Conservation (phyloP, 2,888 invertebrate species). For the Pyralis farinalis region DNA sequence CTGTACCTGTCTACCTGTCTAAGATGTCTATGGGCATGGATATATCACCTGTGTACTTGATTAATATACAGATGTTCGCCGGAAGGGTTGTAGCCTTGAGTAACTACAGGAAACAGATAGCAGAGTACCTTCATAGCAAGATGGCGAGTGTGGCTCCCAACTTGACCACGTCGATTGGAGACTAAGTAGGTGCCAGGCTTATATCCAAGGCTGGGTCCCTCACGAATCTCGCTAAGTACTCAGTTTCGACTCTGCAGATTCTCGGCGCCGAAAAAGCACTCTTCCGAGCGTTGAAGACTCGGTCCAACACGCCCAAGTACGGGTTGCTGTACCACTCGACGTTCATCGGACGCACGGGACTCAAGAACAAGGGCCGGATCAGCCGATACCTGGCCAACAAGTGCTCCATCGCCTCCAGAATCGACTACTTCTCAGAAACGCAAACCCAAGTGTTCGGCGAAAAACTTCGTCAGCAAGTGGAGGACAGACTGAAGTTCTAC, state of each 20-base stretch:
- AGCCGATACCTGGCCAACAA: constrained; percentile 99
- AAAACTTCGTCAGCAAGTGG: constrained; percentile 93
- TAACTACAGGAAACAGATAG: constrained; percentile 93
- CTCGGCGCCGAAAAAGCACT: constrained; percentile 98
- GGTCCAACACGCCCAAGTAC: constrained; percentile 98
- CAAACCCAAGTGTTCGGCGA: constrained; percentile 91
- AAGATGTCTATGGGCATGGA: constrained; percentile 99
- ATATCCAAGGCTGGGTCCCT: constrained; percentile 99
- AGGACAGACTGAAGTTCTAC: constrained; percentile 96
- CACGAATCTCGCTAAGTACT: constrained; percentile 98
- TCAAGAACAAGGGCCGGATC: constrained; percentile 98
- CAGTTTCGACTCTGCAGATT: constrained; percentile 99
- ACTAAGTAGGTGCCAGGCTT: constrained; percentile 98
- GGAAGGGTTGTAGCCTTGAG: constrained; percentile 92
- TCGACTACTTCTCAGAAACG: constrained; percentile 96
- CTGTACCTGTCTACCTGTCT: constrained; percentile 94
- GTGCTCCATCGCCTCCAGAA: constrained; percentile 98
- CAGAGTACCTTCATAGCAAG: constrained; percentile 94
- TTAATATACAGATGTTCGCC: constrained; percentile 97
- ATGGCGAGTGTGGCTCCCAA: constrained; percentile 98
- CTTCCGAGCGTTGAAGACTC: constrained; percentile 96
- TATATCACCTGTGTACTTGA: constrained; percentile 95
- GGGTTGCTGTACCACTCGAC: constrained; percentile 98
- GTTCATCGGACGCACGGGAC: constrained; percentile 96
- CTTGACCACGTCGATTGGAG: constrained; percentile 95